Evolutionary conservation across 2,113 vertebrate genomes (phyloP).

Genomic region (Chaetodon auriga): DNA sequence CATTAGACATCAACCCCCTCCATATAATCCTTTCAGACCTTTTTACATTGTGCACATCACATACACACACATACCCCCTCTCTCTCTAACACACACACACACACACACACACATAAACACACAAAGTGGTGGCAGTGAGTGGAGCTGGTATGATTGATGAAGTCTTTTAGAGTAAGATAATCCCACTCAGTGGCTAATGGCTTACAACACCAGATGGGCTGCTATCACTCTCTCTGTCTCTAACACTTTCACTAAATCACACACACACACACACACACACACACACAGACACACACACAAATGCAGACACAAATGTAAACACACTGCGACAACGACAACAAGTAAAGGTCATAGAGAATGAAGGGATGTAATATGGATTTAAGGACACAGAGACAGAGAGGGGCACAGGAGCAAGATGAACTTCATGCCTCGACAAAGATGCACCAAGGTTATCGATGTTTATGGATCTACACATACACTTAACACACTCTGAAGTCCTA

Average conservation of each 20-base stretch:
- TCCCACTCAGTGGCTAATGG: conserved; percentile 54
- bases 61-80: background rate
- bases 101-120: background rate
- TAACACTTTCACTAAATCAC: background rate
- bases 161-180: conserved; percentile 59
- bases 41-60: conserved; percentile 3
- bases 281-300: conserved; percentile 17
- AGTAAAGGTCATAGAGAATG: background rate
- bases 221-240: conserved; percentile 18
- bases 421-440: too few species aligned
- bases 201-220: conserved; percentile 54
- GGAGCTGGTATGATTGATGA: conserved; percentile 56
- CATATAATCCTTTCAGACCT: conserved; percentile 15
- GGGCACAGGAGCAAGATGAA: background rate
- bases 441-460: background rate
- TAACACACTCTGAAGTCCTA: background rate
- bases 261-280: conserved; percentile 2
- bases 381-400: background rate
- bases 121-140: conserved; percentile 9
- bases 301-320: background rate
- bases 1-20: background rate
- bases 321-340: background rate
- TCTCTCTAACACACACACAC: background rate
- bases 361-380: background rate
- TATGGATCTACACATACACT: background rate